Conservation (phyloP, 2,888 invertebrate species). For the Dicyrtoma fusca region DNA sequence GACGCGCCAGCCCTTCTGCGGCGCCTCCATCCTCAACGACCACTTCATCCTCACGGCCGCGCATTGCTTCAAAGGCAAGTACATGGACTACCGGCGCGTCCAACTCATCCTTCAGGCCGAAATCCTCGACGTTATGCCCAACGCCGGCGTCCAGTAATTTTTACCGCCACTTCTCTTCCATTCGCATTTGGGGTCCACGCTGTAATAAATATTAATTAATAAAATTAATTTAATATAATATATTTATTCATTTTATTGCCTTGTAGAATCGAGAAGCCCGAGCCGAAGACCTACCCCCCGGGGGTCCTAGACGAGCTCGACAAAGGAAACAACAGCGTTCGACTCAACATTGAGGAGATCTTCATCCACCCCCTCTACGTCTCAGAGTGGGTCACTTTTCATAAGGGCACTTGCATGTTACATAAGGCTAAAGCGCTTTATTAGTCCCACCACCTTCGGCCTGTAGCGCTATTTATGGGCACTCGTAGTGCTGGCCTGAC, state of each 20-base stretch:
- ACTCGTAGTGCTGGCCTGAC: no score
- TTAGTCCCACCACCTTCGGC: background rate
- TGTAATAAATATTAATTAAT: no score
- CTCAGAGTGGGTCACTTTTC: constrained; percentile 45
- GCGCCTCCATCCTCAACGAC: constrained; percentile 37
- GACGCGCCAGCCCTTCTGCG: constrained; percentile 51
- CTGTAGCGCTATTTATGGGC: background rate
- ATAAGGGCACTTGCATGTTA: no score
- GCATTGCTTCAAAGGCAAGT: constrained; percentile 41
- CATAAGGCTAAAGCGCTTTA: background rate
- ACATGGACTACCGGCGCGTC: constrained; percentile 29
- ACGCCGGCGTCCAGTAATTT: constrained; percentile 27
- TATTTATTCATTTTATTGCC: background rate
- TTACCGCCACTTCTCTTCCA: no score
- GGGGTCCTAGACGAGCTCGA: constrained; percentile 41
- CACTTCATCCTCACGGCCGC: constrained; percentile 40
- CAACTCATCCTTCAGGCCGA: constrained; percentile 32
- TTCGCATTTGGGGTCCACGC: no score
- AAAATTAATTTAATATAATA: background rate
- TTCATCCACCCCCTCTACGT: constrained; percentile 53
- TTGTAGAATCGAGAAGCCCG: constrained; percentile 11
- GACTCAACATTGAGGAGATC: constrained; percentile 47
- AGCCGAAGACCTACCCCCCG: constrained; percentile 39
- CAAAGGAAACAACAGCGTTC: constrained; percentile 37
- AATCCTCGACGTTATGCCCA: constrained; percentile 30